These are phyloP conservation scores for Channa argus DNA, from an alignment of 2,113 vertebrate species.

Conservation along the genomic window DNA sequence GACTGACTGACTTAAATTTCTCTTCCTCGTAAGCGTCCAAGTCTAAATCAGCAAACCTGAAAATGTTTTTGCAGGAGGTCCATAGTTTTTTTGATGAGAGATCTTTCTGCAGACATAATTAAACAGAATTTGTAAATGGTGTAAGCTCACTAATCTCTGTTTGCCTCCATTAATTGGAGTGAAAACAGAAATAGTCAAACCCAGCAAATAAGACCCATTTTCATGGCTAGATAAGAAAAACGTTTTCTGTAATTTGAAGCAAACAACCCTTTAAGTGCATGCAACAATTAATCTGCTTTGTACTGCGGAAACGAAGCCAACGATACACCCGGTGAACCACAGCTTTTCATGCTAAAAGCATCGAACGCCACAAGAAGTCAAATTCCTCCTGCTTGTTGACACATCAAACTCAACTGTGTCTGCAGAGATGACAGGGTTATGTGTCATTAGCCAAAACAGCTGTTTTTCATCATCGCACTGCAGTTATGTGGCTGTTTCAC, in stretches of 20 bases:
- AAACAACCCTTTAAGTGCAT: background rate
- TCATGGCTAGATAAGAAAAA: background rate
- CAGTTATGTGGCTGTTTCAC: constrained; percentile 46
- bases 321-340: background rate
- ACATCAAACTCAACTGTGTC: background rate
- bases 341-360: background rate
- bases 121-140: no score
- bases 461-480: constrained; percentile 38
- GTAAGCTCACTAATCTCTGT: no score
- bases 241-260: background rate
- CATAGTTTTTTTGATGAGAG: no score
- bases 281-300: background rate
- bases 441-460: background rate
- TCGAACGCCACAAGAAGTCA: background rate
- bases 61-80: no score
- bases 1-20: no score
- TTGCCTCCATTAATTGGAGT: background rate
- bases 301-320: background rate
- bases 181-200: background rate
- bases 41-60: no score
- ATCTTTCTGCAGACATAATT: no score
- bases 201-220: background rate
- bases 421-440: background rate
- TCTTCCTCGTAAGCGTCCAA: no score
- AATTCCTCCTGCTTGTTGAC: background rate